Conservation (phyloP, 2,113 vertebrate genomes). For the Sorex fumeus region DNA sequence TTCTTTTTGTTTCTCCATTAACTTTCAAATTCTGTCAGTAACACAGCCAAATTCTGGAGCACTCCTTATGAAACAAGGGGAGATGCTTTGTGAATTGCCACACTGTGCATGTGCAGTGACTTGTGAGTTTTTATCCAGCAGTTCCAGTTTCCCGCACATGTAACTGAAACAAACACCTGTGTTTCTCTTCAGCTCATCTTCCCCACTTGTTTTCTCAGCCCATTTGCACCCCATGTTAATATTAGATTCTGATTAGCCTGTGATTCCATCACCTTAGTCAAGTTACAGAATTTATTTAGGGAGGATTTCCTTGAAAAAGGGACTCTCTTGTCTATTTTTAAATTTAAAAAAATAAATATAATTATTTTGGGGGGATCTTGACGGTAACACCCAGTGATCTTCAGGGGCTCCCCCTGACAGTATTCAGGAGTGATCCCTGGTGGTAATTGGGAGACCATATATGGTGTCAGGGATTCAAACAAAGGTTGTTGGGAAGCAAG, state of each 20-base stretch:
- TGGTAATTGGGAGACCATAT: too few relatives aligned
- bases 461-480: too few relatives aligned
- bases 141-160: background rate
- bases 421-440: too few relatives aligned
- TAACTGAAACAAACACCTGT: background rate
- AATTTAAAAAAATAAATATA: too few relatives aligned
- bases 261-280: background rate
- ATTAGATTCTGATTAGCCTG: background rate
- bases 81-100: background rate
- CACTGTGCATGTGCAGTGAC: background rate
- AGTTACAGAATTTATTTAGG: background rate
- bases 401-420: too few relatives aligned
- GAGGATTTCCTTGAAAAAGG: conserved; percentile 7
- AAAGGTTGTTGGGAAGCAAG: too few relatives aligned
- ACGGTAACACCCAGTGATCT: too few relatives aligned
- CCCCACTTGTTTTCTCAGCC: background rate
- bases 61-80: background rate
- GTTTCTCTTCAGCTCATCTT: background rate
- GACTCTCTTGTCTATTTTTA: background rate
- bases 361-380: too few relatives aligned
- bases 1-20: conserved; percentile 27
- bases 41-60: background rate
- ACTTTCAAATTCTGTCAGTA: background rate
- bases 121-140: background rate
- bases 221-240: background rate